These are phyloP conservation scores for Beris morrisii DNA, from an alignment of 2,888 invertebrate genomes.

Conservation along the genomic window DNA sequence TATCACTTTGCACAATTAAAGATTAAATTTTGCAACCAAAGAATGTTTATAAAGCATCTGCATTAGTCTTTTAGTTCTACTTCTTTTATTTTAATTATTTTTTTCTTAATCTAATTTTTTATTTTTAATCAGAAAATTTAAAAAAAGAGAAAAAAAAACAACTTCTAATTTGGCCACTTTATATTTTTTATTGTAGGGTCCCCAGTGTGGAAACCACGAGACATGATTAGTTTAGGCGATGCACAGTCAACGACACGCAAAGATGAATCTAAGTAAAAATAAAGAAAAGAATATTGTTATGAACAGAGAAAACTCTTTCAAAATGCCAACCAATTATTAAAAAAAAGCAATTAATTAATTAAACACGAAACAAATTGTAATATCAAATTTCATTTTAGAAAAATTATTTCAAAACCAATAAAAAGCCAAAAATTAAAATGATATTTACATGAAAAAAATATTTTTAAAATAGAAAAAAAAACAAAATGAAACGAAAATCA, in stretches of 20 bases:
- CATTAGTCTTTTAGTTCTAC: neutral
- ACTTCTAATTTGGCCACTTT: slow-evolving; percentile 48
- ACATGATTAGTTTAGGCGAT: slow-evolving; percentile 68
- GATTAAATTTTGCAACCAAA: neutral
- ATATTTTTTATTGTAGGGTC: slow-evolving; percentile 76
- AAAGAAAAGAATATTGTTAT: slow-evolving; percentile 4
- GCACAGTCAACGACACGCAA: slow-evolving; percentile 59
- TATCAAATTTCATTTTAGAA: neutral
- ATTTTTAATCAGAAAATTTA: slow-evolving; percentile 39
- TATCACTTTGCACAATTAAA: no score
- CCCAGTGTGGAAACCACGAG: slow-evolving; percentile 98
- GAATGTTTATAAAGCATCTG: slow-evolving; percentile 3
- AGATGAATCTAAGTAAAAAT: slow-evolving; percentile 58
- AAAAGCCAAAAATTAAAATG: neutral
- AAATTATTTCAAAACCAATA: neutral
- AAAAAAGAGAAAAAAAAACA: slow-evolving; percentile 42
- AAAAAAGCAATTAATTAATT: slow-evolving; percentile 22
- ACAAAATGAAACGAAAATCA: no score
- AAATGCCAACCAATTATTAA: slow-evolving; percentile 11
- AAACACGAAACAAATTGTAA: neutral
- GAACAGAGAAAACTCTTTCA: neutral
- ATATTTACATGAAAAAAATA: no score
- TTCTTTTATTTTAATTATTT: slow-evolving; percentile 28
- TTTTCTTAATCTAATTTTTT: slow-evolving; percentile 33
- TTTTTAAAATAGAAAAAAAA: no score